These are phyloP conservation scores for Lepus europaeus DNA, from an alignment of 2,113 vertebrate species.

Conservation along the genomic window DNA sequence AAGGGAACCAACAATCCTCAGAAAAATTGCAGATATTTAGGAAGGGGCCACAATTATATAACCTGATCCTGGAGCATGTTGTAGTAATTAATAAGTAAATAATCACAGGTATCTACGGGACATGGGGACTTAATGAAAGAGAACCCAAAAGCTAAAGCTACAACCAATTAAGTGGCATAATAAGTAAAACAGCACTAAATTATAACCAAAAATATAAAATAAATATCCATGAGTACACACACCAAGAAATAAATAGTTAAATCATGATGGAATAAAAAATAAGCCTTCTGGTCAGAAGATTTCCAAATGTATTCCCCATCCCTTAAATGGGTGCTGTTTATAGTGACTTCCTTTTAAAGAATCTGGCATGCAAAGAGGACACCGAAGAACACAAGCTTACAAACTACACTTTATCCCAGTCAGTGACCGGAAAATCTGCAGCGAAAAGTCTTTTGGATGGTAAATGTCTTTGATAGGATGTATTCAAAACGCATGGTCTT, in stretches of 20 bases:
- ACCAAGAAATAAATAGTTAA: background rate
- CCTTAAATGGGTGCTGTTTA: background rate
- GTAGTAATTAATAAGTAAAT: background rate
- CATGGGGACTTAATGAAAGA: background rate
- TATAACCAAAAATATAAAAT: background rate
- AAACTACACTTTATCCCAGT: background rate
- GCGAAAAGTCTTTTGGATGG: background rate
- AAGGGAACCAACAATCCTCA: background rate
- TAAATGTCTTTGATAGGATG: background rate
- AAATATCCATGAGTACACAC: background rate
- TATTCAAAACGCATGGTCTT: background rate
- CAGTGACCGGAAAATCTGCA: background rate
- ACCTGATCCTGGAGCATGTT: background rate
- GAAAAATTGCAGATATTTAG: background rate
- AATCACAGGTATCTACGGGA: background rate
- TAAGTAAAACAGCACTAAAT: too few species aligned
- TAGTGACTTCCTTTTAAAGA: background rate
- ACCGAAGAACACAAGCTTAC: background rate
- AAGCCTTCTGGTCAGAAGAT: background rate
- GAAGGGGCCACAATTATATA: background rate
- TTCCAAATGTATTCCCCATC: background rate
- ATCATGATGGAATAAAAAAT: background rate
- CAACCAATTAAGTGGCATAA: background rate
- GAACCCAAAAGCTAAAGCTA: accelerated
- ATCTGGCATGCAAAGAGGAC: background rate